Percentiles rank a stretch among this genome's conserved stretches.
These are phyloP conservation scores for Nasalis larvatus DNA, from an alignment of 2,113 vertebrate genomes.

Conservation along the genomic window DNA sequence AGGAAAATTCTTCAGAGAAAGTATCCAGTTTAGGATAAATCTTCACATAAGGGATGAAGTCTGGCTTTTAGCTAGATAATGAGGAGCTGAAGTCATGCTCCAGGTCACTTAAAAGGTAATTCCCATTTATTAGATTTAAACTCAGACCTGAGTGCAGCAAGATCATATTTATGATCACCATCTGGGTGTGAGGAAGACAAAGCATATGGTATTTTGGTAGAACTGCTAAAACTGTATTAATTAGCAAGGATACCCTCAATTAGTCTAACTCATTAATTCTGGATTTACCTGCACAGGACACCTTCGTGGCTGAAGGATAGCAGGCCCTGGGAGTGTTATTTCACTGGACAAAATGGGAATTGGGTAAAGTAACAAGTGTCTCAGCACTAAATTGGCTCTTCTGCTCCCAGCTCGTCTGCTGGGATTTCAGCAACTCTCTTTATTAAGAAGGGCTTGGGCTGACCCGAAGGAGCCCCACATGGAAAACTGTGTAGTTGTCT, in stretches of 20 bases:
- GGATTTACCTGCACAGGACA: neutral
- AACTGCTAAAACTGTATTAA: constrained; percentile 1
- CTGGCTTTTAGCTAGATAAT: constrained; percentile 1
- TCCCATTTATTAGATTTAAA: constrained; percentile 38
- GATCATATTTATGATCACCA: constrained; percentile 25
- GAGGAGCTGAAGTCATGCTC: neutral
- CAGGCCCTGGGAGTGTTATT: neutral
- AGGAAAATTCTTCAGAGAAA: neutral
- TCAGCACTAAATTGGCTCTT: neutral
- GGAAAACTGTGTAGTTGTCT: neutral
- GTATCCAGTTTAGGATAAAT: neutral
- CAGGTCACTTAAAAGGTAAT: constrained; percentile 48
- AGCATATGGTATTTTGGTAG: neutral
- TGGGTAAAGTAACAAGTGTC: neutral
- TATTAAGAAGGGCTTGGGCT: neutral
- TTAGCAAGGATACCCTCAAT: constrained; percentile 38
- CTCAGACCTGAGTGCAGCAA: neutral
- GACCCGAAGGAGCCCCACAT: neutral
- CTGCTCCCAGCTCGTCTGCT: neutral
- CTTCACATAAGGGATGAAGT: neutral
- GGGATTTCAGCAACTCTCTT: neutral
- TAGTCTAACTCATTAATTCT: constrained; percentile 25
- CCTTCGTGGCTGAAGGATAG: neutral
- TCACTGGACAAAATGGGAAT: neutral
- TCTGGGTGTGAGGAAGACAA: neutral